These are phyloP conservation scores for Abscondita cerata DNA, from an alignment of 2,888 invertebrate genomes.

Conservation along the genomic window DNA sequence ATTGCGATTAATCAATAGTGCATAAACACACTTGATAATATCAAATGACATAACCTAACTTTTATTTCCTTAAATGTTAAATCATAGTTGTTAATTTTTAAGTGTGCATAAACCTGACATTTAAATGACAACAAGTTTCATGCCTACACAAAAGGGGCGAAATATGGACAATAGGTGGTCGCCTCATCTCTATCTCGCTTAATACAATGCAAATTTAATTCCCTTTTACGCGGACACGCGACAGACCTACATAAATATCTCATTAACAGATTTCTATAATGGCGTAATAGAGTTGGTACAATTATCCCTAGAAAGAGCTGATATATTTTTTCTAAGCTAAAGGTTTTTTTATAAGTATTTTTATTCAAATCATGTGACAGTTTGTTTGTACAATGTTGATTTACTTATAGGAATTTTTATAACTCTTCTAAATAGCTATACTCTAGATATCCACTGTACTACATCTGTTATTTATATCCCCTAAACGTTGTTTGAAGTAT, in stretches of 20 bases:
- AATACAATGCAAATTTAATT: background rate
- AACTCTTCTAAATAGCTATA: background rate
- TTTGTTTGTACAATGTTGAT: background rate
- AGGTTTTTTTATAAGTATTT: background rate
- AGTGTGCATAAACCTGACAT: too few relatives aligned
- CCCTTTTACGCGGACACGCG: background rate
- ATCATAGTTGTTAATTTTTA: too few relatives aligned
- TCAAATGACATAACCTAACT: too few relatives aligned
- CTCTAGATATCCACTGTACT: too few relatives aligned
- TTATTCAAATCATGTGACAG: background rate
- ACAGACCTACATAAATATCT: background rate
- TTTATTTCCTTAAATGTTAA: too few relatives aligned
- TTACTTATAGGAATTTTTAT: too few relatives aligned
- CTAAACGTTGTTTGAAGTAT: too few relatives aligned
- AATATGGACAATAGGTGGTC: background rate
- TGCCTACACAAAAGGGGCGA: background rate
- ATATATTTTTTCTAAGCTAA: background rate
- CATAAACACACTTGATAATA: too few relatives aligned
- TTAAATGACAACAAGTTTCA: too few relatives aligned
- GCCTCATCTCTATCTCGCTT: background rate
- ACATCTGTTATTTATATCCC: background rate
- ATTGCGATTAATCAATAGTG: too few relatives aligned
- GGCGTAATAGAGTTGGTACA: background rate
- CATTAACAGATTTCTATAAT: background rate
- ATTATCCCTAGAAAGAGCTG: background rate